Evolutionary conservation across 1,140 invertebrate species (phyloP), one percentile per base, ranked within the genome.

Genomic region (Papilio aristodemus): DNA sequence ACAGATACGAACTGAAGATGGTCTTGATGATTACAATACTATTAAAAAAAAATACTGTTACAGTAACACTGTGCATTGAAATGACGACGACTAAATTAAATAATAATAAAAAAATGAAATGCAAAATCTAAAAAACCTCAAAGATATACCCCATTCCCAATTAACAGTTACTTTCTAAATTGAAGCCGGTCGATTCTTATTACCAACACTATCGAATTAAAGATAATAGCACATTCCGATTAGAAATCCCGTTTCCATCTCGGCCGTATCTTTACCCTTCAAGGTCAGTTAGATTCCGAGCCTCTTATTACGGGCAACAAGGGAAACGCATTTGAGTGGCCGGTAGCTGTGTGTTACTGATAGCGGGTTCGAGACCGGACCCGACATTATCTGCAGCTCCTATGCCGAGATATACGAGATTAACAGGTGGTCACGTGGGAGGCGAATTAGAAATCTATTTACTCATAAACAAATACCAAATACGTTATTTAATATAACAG

Each of bases 291-390:
- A 71, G 63, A 70, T 73, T 70, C 70, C 72, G 79, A 75, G 66
- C 50, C 76, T 73, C 80, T 79, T 86, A 82, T 84, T 83, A 84
- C 80, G 73, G 63, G 64, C 70, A 80, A 89, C 85, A 87, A 82
- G 86, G 77, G 84, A 89, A 89, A 86, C 77, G 79, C 86, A 86
- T 88, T 88, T 87, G 83, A 74, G 79, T 39, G 70, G 67, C 71
- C 82, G 79, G 83, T 82, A 83, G 82, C 82, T 70, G 74, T 73
- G 74, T 79, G 77, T 78, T 72, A 58, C 64, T 58, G 80, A 86
- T 84, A 79, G 75, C 70, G 76, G 70, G 78, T 78, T 78, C 76
- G 77, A 71, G 70, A 74, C 74, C 73, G 71, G 71, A 62, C 66
- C 64, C 66, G 64, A 19, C 38, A 59, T 78, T 81, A 79, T 81